These are phyloP conservation scores for Hipposideros armiger DNA, from an alignment of 2,113 vertebrate species.

Conservation along the genomic window DNA sequence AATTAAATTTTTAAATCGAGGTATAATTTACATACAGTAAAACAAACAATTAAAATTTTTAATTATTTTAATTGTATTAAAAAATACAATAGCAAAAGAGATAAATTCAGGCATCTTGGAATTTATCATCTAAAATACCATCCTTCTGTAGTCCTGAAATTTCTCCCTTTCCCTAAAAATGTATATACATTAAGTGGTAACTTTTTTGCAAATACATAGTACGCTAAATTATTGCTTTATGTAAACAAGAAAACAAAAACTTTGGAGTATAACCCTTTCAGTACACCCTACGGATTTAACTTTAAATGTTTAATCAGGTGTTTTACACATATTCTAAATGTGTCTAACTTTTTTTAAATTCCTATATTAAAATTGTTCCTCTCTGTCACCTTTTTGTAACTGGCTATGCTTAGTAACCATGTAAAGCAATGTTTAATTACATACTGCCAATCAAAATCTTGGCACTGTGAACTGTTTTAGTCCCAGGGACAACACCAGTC, in stretches of 20 bases:
- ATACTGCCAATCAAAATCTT: conserved; percentile 76
- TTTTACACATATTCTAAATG: conserved; percentile 24
- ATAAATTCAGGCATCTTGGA: background rate
- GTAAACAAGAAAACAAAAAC: conserved; percentile 50
- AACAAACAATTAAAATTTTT: background rate
- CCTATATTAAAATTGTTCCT: conserved; percentile 63
- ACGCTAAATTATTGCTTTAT: conserved; percentile 26
- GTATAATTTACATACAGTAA: conserved; percentile 4
- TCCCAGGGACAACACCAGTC: conserved; percentile 53
- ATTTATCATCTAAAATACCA: conserved; percentile 46
- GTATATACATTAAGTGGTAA: background rate
- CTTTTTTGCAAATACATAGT: background rate
- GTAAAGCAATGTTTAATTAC: conserved; percentile 68
- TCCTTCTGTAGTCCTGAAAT: background rate
- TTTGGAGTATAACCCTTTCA: background rate
- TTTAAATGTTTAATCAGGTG: conserved; percentile 54
- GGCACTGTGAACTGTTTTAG: conserved; percentile 71
- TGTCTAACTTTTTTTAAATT: conserved; percentile 16
- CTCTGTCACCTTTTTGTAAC: conserved; percentile 52
- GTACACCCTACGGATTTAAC: background rate
- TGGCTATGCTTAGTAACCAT: conserved; percentile 49
- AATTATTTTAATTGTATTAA: conserved; percentile 19
- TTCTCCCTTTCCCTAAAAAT: conserved; percentile 5
- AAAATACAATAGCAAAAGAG: background rate
- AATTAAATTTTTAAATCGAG: background rate